Base-by-base conservation (phyloP, 2,113 vertebrate genomes). In the Tretioscincus oriximinensis region DNA sequence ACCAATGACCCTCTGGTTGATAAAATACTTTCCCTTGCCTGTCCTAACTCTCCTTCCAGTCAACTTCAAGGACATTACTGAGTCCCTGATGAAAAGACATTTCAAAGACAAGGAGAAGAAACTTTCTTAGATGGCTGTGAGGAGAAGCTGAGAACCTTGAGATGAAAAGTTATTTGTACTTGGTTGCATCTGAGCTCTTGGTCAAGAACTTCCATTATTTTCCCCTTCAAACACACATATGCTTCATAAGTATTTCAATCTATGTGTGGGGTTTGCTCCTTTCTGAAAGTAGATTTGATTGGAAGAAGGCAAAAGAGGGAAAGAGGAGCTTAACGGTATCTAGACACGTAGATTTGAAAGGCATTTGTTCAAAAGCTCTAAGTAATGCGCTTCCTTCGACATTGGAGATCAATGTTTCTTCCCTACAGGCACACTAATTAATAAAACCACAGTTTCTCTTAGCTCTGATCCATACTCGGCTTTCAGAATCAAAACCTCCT, bases 321-420 rank as follows among this genome's bases (percentile, higher is more conserved):
- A 54, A 77, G 2, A 28, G 69, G 28, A 22, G 61, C 72, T 26
- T 75, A 74, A 77, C 28, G 66, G 21, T 24, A 77, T 35, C 22
- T n/a, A 77, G 54, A 18, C 79, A 80, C 76, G 63, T n/a, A 10
- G 65, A 49, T 81, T 83, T 65, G 75, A 80, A 65, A 16, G 81
- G 54, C 75, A 76, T 75, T 83, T 85, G 76, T 83, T 83, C 75
- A 12, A 77, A 85, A 83, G 65, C 75, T 16, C 0, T 77, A 69
- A 88, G 82, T 76, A 83, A 86, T 81, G 80, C 5, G 77, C 77
- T 88, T 77, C 80, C 84, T 78, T 47, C 65, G 81, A 64, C 80
- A 81, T 65, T 2, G 66, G 81, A 11, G 63, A 87, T 89, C 84
- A 76, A 81, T 86, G 84, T 60, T 35, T 1, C 87, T 85, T 79